Evolutionary conservation across 2,113 vertebrate species (phyloP), one percentile per base, ranked within the genome.

Genomic region (Eupsittula cactorum): DNA sequence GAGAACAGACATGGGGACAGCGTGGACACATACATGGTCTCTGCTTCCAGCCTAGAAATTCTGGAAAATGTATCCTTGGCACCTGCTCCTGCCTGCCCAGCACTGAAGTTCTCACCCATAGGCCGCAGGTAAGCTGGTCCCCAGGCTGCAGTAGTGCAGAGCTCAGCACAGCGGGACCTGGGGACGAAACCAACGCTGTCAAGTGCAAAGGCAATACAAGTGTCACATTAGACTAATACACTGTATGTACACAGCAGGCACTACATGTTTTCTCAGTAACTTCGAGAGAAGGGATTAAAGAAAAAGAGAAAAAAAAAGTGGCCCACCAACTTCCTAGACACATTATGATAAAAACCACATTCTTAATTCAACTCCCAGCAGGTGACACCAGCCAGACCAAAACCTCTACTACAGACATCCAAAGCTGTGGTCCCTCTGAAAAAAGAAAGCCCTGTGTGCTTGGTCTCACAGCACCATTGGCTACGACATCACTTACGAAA

Each of bases 1-100:
- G 8, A 46, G 75, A 57, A 8, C 1, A 5, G 35, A 85, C 59
- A 35, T 1, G 1, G 68, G 42, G 31, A 14, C 9, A 4, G 10
- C 27, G 29, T 12, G 24, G 12, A 37, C 23, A 44, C 2, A 28
- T 82, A 89, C 41, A 77, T 4, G 1, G 4, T 55, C 44, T 77
- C 52, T 3, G 20, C 67, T 96, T 88, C 85, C 77, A 95, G 52
- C 63, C 37, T 75, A 70, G 57, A 95, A 88, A 93, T 31, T 60
- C 42, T 71, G 75, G 74, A 81, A 95, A 95, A 60, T 3, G 10
- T 5, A 1, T 95, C 64, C 67, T 93, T 39, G 4, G 60, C 2
- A 5, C 57, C 59, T 41, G 50, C 73, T 96, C 82, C 86, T 29
- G 31, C 53, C 47, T 80, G 62, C 64, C 18, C 13, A 4, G 46